Evolutionary conservation across 1,140 invertebrate species (phyloP), one percentile per base, ranked within the genome.

Genomic region (Drosophila grimshawi): DNA sequence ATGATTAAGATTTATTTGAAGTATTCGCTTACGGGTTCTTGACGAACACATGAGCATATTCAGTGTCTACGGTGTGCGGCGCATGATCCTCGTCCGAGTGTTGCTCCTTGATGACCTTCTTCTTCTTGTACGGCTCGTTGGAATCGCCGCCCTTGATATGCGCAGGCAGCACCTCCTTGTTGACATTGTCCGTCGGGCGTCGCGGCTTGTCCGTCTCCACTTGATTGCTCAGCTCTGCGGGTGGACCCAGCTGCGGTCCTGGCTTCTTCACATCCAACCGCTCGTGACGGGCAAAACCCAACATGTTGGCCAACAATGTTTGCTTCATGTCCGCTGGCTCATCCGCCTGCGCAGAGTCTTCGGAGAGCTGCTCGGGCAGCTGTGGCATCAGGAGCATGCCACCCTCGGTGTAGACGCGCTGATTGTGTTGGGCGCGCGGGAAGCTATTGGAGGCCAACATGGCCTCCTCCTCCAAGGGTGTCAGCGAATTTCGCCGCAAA

Each of bases 181-280:
- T 92, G 43, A 67, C 68, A 37, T 75, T 67, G 4, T 61, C 66
- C 8, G 52, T 27, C n/a, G n/a, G 39, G 11, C 27, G 56, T 35
- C 27, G 64, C 51, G 51, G 49, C 63, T 88, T 88, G 6, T 88
- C 83, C 19, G 80, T 89, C 6, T 71, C 66, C 72, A 86, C 41
- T 19, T 86, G 79, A 45, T 88, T 85, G 53, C 43, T 80, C 45
- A 73, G 55, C 60, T 86, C 85, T 6, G 43, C 80, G 6, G 91
- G 92, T 2, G 94, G 94, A 57, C 94, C 94, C 92, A 96, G 95
- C 49, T 94, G 95, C 29, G 97, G 97, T 37, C 97, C 97, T 2
- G 97, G 97, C 94, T 98, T 98, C 93, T 98, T 98, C n/a, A 98
- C 97, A 93, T 98, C 97, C 43, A 98, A 94, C 80, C 97, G 94